A percentile compares a stretch with the other conserved stretches of the same genome.
These are phyloP conservation scores for Glaucopsyche alexis DNA, from an alignment of 2,888 invertebrate species.

Conservation along the genomic window DNA sequence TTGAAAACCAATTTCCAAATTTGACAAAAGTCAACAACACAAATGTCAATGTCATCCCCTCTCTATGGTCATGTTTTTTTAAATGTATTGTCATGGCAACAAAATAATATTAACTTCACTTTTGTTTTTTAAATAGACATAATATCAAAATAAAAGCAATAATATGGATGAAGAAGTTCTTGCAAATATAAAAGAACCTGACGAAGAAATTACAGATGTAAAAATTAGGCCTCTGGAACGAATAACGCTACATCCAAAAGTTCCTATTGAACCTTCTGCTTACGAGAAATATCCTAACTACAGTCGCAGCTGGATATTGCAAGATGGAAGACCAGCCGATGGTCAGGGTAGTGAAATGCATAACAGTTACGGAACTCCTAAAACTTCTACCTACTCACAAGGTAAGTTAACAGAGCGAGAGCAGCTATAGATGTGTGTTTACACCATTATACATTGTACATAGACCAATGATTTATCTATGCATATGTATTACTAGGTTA, in stretches of 20 bases:
- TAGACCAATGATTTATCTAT: too few species aligned
- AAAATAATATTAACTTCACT: background rate
- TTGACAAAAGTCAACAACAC: slow-evolving; percentile 29
- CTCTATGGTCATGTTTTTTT: background rate
- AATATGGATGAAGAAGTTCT: slow-evolving; percentile 55
- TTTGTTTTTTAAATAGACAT: too few species aligned
- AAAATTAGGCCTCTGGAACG: slow-evolving; percentile 66
- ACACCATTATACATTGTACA: too few species aligned
- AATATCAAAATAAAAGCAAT: slow-evolving; percentile 21
- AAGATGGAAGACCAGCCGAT: slow-evolving; percentile 63
- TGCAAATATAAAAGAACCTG: slow-evolving; percentile 60
- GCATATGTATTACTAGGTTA: background rate
- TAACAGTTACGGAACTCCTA: slow-evolving; percentile 53
- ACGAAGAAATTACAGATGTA: slow-evolving; percentile 49
- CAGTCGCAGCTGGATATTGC: slow-evolving; percentile 70
- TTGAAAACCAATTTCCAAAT: slow-evolving; percentile 31
- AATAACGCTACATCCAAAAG: slow-evolving; percentile 63
- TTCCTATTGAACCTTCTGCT: slow-evolving; percentile 63
- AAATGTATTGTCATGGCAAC: slow-evolving; percentile 4
- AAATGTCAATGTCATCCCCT: background rate
- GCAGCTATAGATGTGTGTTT: too few species aligned
- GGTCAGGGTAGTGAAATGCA: slow-evolving; percentile 68
- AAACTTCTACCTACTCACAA: slow-evolving; percentile 50
- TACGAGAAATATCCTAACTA: slow-evolving; percentile 65
- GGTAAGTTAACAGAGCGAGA: slow-evolving; percentile 45